phyloP scores from a whole-genome alignment of 2,888 invertebrate species.

The Rhabditophanes sp. region DNA sequence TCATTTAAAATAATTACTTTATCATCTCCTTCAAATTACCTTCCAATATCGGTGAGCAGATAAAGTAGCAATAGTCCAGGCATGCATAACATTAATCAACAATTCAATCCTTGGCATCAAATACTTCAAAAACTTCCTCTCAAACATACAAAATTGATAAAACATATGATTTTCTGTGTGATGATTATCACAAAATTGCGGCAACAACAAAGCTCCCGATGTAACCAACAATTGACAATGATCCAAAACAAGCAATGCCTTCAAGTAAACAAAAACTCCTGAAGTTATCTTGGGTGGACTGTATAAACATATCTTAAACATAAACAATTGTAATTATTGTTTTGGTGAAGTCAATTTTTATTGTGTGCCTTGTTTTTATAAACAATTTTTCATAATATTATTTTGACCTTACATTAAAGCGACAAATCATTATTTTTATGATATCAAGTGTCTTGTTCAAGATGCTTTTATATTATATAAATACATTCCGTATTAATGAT shows the following conservation, averaged over 20 bases:
- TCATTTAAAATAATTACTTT: slow-evolving; percentile 4
- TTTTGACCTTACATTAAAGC: too few relatives aligned
- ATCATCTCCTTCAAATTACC: slow-evolving; percentile 13
- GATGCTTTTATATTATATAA: too few relatives aligned
- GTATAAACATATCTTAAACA: slow-evolving; percentile 36
- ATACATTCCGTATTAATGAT: too few relatives aligned
- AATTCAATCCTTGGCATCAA: slow-evolving; percentile 34
- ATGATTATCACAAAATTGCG: slow-evolving; percentile 21
- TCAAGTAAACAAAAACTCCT: slow-evolving; percentile 40
- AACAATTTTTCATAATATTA: too few relatives aligned
- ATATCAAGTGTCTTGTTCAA: too few relatives aligned
- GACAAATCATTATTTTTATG: too few relatives aligned
- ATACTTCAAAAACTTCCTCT: slow-evolving; percentile 30
- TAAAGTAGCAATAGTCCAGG: slow-evolving; percentile 41
- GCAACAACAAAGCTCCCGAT: slow-evolving; percentile 13
- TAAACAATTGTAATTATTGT: neutral
- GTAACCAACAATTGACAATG: slow-evolving; percentile 31
- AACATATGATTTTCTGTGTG: slow-evolving; percentile 17
- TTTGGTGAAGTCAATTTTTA: neutral
- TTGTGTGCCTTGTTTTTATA: neutral
- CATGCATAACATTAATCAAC: slow-evolving; percentile 33
- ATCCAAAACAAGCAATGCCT: slow-evolving; percentile 36
- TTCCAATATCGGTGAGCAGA: slow-evolving; percentile 43
- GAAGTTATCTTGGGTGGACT: slow-evolving; percentile 42
- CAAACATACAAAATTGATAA: slow-evolving; percentile 31